Evolutionary conservation across 1,140 invertebrate genomes (phyloP).

Genomic region (Himalopsyche phryganea): DNA sequence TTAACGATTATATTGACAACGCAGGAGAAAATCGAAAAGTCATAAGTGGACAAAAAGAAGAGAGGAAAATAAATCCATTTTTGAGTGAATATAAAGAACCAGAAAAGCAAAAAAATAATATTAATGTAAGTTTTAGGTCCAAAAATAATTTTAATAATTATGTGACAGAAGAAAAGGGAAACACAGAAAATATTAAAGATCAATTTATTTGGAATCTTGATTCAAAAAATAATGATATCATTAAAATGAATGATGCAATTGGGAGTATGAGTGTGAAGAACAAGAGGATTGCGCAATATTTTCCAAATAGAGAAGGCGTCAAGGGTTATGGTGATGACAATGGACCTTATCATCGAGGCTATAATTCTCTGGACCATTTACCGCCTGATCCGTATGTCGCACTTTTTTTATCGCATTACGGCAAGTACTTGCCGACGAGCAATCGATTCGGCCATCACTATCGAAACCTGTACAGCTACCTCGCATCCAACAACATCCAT

Average conservation of each 20-base stretch:
- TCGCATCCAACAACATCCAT: conserved; percentile 60
- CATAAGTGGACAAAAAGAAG: no score
- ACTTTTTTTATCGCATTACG: conserved; percentile 60
- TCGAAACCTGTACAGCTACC: conserved; percentile 56
- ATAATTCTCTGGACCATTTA: conserved; percentile 54
- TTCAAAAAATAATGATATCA: no score
- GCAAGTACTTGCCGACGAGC: conserved; percentile 51
- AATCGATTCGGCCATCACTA: conserved; percentile 41
- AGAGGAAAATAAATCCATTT: no score
- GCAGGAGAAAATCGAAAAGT: no score
- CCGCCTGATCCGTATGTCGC: conserved; percentile 56
- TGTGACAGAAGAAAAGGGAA: no score
- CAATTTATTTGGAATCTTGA: no score
- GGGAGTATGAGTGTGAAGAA: conserved; percentile 5
- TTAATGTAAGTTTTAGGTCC: no score
- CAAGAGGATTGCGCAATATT: conserved; percentile 17
- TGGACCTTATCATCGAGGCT: conserved; percentile 31
- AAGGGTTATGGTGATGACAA: conserved; percentile 3
- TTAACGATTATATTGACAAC: no score
- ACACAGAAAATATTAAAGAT: no score
- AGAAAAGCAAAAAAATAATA: no score
- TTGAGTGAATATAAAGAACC: no score
- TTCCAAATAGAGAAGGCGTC: conserved; percentile 1
- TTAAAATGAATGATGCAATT: background rate
- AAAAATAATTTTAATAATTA: no score